These are phyloP conservation scores for Pseudomyrmex pallidus DNA, from an alignment of 1,140 invertebrate genomes.

Conservation along the genomic window DNA sequence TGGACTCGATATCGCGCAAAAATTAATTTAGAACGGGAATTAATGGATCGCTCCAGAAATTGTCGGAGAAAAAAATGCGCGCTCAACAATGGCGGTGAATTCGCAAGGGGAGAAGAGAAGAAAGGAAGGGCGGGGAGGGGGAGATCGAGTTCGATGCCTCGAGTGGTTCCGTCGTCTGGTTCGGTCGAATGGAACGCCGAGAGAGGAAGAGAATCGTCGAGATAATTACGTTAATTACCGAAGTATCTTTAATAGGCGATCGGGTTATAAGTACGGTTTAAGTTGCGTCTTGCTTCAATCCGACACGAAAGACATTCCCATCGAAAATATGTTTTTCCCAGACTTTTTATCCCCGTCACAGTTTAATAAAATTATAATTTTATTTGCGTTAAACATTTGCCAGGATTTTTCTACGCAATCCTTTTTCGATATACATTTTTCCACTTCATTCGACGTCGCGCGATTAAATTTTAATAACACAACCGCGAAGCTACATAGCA, in stretches of 20 bases:
- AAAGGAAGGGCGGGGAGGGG: too few species aligned
- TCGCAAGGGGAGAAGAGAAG: background rate
- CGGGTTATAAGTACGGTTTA: constrained; percentile 40
- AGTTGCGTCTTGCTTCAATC: background rate
- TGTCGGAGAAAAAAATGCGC: constrained; percentile 27
- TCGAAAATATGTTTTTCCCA: too few species aligned
- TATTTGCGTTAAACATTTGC: too few species aligned
- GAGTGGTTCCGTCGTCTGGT: constrained; percentile 21
- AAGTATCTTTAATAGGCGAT: constrained; percentile 48
- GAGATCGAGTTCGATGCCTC: constrained; percentile 26
- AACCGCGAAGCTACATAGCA: too few species aligned
- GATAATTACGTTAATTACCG: constrained; percentile 54
- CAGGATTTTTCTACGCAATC: too few species aligned
- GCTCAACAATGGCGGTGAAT: constrained; percentile 17
- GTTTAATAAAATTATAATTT: too few species aligned
- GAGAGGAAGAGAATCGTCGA: constrained; percentile 43
- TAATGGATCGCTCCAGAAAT: constrained; percentile 18
- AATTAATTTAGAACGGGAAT: constrained; percentile 15
- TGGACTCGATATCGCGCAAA: constrained; percentile 20
- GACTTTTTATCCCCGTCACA: too few species aligned
- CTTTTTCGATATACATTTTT: background rate
- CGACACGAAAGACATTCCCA: background rate
- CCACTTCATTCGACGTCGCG: background rate
- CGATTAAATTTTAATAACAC: background rate
- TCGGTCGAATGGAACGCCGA: constrained; percentile 25